phyloP scores from a whole-genome alignment of 1,140 invertebrate species.

The Prorops nasuta region DNA sequence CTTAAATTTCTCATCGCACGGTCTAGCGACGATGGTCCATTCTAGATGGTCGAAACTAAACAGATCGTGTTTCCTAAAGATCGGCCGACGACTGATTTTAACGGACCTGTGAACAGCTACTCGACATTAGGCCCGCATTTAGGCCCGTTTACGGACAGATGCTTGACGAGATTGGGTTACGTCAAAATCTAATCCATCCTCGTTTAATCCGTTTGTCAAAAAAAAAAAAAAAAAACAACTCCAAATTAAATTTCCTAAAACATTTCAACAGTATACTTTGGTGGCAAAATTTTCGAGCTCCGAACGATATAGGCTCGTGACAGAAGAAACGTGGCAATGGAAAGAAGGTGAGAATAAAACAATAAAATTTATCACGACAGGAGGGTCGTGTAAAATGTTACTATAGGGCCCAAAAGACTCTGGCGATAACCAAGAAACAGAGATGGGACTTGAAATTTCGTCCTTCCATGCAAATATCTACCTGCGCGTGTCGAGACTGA shows the following conservation, averaged over 20 bases:
- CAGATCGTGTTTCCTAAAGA: constrained; percentile 44
- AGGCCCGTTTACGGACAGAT: too few relatives aligned
- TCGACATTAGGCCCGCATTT: too few relatives aligned
- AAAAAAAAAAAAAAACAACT: too few relatives aligned
- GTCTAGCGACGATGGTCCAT: constrained; percentile 5
- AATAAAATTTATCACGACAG: too few relatives aligned
- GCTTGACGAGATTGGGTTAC: too few relatives aligned
- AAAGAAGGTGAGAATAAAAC: too few relatives aligned
- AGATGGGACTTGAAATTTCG: constrained; percentile 29
- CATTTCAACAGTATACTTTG: too few relatives aligned
- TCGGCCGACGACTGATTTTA: constrained; percentile 35
- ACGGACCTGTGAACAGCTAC: constrained; percentile 28
- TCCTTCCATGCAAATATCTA: constrained; percentile 39
- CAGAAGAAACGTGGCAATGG: neutral
- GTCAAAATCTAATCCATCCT: too few relatives aligned
- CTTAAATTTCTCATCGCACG: constrained; percentile 12
- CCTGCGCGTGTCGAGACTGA: constrained; percentile 17
- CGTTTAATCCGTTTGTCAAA: too few relatives aligned
- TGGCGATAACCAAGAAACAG: constrained; percentile 28
- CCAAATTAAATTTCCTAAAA: too few relatives aligned
- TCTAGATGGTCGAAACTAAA: constrained; percentile 30
- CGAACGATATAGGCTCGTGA: neutral
- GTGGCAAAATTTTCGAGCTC: too few relatives aligned
- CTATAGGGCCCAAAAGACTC: constrained; percentile 23
- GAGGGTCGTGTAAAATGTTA: constrained; percentile 23